Base-by-base conservation (phyloP, 2,797 vertebrate species). In the Pteropus rufus region DNA sequence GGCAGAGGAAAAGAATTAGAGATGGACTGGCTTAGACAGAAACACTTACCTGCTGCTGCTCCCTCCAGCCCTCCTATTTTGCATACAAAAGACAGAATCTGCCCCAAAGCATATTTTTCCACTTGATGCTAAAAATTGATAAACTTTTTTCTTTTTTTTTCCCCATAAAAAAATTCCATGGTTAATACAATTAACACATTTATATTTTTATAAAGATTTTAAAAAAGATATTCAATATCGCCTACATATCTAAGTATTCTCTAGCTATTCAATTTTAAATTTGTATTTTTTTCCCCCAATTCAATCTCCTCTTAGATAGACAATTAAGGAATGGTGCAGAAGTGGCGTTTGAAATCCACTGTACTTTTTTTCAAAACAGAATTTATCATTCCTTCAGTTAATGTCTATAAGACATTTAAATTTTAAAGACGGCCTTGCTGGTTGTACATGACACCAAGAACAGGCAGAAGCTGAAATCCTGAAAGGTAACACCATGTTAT, bases 241-340 rank as follows among this genome's bases (percentile, higher is more conserved):
- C 90, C 93, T 95, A 95, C 93, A 34, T 91, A 96, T 82, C 75
- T 87, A 95, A 97, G 83, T 95, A 92, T 95, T 96, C 70, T 94
- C 34, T 31, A 96, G 92, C 85, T 96, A 94, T 97, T 97, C 85
- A 93, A 31, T 96, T 96, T 97, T 93, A 97, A 97, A 96, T 72
- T 86, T 93, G 90, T 94, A 79, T 60, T 94, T 80, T 89, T 94
- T 73, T 82, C 41, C 29, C 11, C 16, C 76, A 95, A 31, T 92
- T 89, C 89, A 96, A 84, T 95, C 92, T 96, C 96, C 96, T 97
- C 95, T 96, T 96, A 95, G 92, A 89, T 96, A 95, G 76, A 93
- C 92, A 97, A 94, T 97, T 97, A 97, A 96, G 70, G 69, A 90
- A 83, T 91, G 85, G 95, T 94, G 88, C 52, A 93, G 41, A 95